Conservation (phyloP, 2,888 invertebrate species). For the Apamea epomidion region DNA sequence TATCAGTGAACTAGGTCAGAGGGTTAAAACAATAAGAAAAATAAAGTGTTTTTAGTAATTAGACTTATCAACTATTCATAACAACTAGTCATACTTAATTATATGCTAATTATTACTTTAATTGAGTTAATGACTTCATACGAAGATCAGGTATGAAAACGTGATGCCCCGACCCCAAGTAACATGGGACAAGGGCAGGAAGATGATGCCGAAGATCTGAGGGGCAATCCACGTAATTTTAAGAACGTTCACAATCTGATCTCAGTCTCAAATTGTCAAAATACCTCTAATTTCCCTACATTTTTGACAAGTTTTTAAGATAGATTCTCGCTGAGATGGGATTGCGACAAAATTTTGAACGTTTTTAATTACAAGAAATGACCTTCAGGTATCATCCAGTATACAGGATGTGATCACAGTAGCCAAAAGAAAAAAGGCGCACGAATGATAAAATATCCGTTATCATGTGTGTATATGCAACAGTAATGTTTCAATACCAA, state of each 20-base stretch:
- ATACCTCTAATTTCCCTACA: no score
- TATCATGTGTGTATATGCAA: not conserved
- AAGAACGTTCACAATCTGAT: no score
- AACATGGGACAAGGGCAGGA: no score
- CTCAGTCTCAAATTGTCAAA: no score
- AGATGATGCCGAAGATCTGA: no score
- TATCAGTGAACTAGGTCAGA: conserved; percentile 22
- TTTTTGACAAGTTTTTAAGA: no score
- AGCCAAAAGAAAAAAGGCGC: not conserved
- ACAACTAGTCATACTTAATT: not conserved
- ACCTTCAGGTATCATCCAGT: not conserved
- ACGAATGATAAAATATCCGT: not conserved
- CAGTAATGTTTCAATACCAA: not conserved
- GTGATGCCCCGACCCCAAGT: no score
- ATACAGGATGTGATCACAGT: not conserved
- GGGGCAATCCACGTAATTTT: not conserved
- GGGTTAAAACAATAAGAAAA: conserved; percentile 18
- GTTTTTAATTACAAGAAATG: no score
- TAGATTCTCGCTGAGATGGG: no score
- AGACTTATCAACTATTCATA: not conserved
- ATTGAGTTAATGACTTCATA: not conserved
- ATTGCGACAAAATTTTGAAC: not conserved
- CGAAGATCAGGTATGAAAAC: not conserved
- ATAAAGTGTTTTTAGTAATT: not conserved
- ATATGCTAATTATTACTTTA: not conserved